Base-by-base conservation (phyloP, 2,888 invertebrate species). In the Papilio protenor region DNA sequence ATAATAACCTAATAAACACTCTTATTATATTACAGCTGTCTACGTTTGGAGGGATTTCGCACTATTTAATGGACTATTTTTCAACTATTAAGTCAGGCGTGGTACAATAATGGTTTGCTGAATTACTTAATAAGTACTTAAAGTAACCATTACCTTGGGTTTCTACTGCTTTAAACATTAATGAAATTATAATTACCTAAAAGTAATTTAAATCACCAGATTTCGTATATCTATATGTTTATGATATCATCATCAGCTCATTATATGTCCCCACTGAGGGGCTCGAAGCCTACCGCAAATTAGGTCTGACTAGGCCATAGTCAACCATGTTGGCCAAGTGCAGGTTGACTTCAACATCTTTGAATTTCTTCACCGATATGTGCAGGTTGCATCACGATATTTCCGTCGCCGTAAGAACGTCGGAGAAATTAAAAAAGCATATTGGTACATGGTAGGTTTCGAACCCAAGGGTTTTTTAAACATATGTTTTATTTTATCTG, bases 1-100 rank as follows among this genome's bases (percentile, higher is more conserved):
- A 70, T 75, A 23, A 75, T 71, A 77, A 74, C 77, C 74, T 52
- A 21, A 45, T 45, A 66, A 66, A 10, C 74, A 70, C 73, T 49
- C 49, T 70, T 70, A 74, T 77, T 71, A 74, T 75, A 71, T 74
- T 61, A 74, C 74, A 61, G 70, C 57, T 69, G 70, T 61, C 52
- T 72, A 59, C 77, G 74, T 40, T 61, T n/a, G 18, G 33, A 18
- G 47, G 18, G 47, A 69, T 74, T 74, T 74, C 23, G 27, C 18
- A 52, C 33, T 73, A 52, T 77, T 27, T 70, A 70, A 70, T 77
- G 18, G 59, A 70, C 69, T 73, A 55, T 64, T 66, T 66, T 61
- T 55, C 18, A 45, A 57, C 47, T 69, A 66, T 73, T 55, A 33
- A 55, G 5, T 45, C 18, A 18, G 40, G n/a, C 8, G n/a, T n/a